Evolutionary conservation across 2,888 invertebrate genomes (phyloP).

Genomic region (Drosophila anomelani): DNA sequence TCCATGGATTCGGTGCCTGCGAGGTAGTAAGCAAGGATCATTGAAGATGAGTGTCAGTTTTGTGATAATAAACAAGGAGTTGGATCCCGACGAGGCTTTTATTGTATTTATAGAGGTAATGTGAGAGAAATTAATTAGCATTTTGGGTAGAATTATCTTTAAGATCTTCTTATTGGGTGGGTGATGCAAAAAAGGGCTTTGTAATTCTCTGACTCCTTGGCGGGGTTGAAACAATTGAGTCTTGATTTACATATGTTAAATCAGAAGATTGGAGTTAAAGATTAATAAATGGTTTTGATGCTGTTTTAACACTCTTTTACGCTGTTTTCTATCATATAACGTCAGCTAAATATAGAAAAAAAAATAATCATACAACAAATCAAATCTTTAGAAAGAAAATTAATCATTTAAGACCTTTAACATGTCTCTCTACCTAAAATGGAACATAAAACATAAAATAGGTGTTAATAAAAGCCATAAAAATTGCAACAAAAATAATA

Average conservation of each 20-base stretch:
- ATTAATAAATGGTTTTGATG: too few relatives aligned
- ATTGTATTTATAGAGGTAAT: conserved; percentile 16
- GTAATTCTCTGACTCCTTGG: not conserved
- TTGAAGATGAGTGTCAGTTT: conserved; percentile 15
- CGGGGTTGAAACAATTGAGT: not conserved
- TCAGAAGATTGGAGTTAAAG: too few relatives aligned
- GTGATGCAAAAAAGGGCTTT: too few relatives aligned
- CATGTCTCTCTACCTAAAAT: not conserved
- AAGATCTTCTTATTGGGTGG: not conserved
- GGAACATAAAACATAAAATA: not conserved
- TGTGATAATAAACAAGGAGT: not conserved
- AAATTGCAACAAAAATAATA: too few relatives aligned
- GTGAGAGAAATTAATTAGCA: conserved; percentile 4
- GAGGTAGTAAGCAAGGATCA: not conserved
- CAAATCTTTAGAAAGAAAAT: not conserved
- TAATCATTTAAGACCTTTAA: too few relatives aligned
- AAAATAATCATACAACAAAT: too few relatives aligned
- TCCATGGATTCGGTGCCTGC: not conserved
- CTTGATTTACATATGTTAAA: not conserved
- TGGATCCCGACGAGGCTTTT: not conserved
- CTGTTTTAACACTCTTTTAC: not conserved
- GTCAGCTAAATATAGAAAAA: too few relatives aligned
- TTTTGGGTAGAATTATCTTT: not conserved
- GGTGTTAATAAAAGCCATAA: not conserved
- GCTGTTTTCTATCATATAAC: not conserved